Evolutionary conservation across 2,797 vertebrate genomes (phyloP).

Genomic region (Pangasius larnaudii): DNA sequence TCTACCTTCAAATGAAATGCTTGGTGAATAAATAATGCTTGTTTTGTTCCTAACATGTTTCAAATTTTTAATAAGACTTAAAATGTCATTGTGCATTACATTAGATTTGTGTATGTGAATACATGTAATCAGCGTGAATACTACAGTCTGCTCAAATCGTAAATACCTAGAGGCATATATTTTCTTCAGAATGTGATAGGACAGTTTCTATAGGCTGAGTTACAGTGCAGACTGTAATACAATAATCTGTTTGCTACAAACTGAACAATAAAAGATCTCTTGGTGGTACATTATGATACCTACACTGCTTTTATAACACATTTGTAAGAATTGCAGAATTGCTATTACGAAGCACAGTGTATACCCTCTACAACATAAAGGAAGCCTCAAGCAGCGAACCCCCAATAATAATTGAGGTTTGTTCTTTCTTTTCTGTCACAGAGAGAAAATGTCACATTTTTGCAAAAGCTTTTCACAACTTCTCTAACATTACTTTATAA

Average conservation of each 20-base stretch:
- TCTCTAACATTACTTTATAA: background rate
- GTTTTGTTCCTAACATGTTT: background rate
- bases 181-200: conserved; percentile 55
- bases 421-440: background rate
- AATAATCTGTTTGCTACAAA: conserved; percentile 55
- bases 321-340: background rate
- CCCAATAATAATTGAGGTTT: background rate
- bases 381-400: background rate
- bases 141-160: background rate
- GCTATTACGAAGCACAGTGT: background rate
- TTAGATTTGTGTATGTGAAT: background rate
- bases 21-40: conserved; percentile 20
- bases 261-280: conserved; percentile 35
- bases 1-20: background rate
- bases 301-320: background rate
- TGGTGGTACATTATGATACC: background rate
- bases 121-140: background rate
- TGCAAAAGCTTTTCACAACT: background rate
- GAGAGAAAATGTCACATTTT: background rate
- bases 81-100: background rate
- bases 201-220: conserved; percentile 58
- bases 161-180: background rate
- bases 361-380: background rate
- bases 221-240: conserved; percentile 30
- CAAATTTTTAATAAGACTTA: background rate